Evolutionary conservation across 1,140 invertebrate species (phyloP).

Genomic region (Zaprionus kolodkinae): DNA sequence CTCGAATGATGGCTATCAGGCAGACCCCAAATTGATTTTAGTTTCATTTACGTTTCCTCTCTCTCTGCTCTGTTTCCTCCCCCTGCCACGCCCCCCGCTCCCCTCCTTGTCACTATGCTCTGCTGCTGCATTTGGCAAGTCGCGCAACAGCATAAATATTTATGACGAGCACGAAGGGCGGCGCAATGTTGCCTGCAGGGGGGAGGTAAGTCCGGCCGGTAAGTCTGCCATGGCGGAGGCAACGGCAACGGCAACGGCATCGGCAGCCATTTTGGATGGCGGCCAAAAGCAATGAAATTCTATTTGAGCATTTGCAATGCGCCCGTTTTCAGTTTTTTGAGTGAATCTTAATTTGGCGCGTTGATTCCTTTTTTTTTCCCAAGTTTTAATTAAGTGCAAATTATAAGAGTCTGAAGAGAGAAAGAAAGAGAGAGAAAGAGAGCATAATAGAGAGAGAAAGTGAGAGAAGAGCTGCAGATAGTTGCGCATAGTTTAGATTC

Average conservation of each 20-base stretch:
- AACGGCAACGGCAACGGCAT: too few species aligned
- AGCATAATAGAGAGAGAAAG: not conserved
- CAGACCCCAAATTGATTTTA: slow-evolving; percentile 77
- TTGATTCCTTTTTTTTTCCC: slow-evolving; percentile 33
- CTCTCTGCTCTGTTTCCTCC: slow-evolving; percentile 14
- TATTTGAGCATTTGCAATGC: slow-evolving; percentile 63
- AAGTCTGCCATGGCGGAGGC: slow-evolving; percentile 16
- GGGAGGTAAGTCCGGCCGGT: slow-evolving; percentile 39
- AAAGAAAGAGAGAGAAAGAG: not conserved
- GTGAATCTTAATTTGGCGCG: slow-evolving; percentile 46
- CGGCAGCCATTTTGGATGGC: slow-evolving; percentile 52
- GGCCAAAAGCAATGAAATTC: slow-evolving; percentile 79
- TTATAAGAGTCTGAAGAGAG: slow-evolving; percentile 58
- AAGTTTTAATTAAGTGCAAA: slow-evolving; percentile 81
- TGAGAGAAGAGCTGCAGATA: not conserved
- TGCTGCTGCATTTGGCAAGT: slow-evolving; percentile 65
- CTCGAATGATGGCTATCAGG: slow-evolving; percentile 70
- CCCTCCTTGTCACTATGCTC: slow-evolving; percentile 23
- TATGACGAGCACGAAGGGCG: slow-evolving; percentile 54
- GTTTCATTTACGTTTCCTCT: slow-evolving; percentile 75
- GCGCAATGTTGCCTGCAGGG: slow-evolving; percentile 16
- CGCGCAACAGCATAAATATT: slow-evolving; percentile 69
- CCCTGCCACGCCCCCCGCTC: slow-evolving; percentile 22
- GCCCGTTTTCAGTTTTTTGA: slow-evolving; percentile 52
- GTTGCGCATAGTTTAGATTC: slow-evolving; percentile 1